Evolutionary conservation across 64 coral and sea anemone genomes (phyloP).

Genomic region (Montipora capricornis): DNA sequence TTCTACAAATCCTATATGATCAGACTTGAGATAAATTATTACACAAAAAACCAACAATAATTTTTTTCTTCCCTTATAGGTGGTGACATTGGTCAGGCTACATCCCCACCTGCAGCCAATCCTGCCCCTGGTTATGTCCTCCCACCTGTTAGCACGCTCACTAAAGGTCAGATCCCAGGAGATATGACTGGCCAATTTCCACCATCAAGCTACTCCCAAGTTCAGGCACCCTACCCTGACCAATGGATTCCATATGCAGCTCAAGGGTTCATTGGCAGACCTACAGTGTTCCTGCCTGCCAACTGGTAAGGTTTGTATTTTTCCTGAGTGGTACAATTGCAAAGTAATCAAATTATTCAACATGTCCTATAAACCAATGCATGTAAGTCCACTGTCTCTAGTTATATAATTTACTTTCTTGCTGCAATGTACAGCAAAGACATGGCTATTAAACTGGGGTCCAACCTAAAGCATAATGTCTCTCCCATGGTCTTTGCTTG

Average conservation of each 20-base stretch:
- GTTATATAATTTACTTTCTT: no score
- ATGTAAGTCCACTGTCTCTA: no score
- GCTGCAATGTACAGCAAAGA: no score
- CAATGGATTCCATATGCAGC: slow-evolving; percentile 91
- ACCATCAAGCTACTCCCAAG: slow-evolving; percentile 78
- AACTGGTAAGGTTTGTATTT: slow-evolving; percentile 70
- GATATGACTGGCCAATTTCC: slow-evolving; percentile 83
- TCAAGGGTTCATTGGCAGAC: slow-evolving; percentile 90
- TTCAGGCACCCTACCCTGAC: slow-evolving; percentile 76
- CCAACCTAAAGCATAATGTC: no score
- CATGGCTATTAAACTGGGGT: no score
- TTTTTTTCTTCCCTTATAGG: not conserved
- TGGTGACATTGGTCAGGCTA: slow-evolving; percentile 74
- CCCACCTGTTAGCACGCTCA: slow-evolving; percentile 84
- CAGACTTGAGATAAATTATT: no score
- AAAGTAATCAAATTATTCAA: not conserved
- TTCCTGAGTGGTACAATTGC: not conserved
- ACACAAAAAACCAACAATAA: no score
- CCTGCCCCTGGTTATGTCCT: slow-evolving; percentile 89
- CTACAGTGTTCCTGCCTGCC: slow-evolving; percentile 88
- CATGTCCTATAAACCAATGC: no score
- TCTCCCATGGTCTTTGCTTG: no score
- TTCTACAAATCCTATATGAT: no score
- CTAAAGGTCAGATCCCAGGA: slow-evolving; percentile 77
- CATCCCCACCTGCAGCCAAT: slow-evolving; percentile 89